phyloP scores from a whole-genome alignment of 2,888 invertebrate species.

The Parnassius glacialis region DNA sequence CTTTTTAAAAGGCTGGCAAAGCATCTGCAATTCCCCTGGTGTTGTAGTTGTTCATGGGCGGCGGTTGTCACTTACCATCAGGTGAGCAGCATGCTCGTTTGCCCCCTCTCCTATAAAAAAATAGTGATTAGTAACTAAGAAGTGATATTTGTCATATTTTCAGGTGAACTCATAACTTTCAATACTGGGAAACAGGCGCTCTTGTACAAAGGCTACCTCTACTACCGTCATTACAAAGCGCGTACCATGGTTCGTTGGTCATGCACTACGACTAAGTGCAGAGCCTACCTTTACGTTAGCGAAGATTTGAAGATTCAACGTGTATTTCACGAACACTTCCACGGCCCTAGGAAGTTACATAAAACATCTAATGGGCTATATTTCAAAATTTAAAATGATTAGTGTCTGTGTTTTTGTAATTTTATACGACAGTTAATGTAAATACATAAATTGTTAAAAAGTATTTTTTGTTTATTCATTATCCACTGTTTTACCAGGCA shows the following conservation, averaged over 20 bases:
- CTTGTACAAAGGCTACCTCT: conserved; percentile 36
- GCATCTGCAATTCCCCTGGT: no score
- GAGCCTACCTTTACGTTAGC: conserved; percentile 20
- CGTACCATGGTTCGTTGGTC: conserved; percentile 35
- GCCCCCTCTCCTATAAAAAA: no score
- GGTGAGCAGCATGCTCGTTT: no score
- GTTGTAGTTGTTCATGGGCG: no score
- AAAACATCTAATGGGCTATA: conserved; percentile 15
- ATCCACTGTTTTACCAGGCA: no score
- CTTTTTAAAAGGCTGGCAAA: no score
- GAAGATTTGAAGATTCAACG: conserved; percentile 10
- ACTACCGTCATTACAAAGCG: conserved; percentile 33
- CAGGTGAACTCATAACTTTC: conserved; percentile 25
- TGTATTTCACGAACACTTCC: conserved; percentile 21
- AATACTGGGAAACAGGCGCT: conserved; percentile 26
- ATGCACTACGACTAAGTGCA: conserved; percentile 39
- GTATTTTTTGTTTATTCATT: no score
- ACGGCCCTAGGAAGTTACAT: conserved; percentile 14
- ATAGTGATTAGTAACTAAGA: no score
- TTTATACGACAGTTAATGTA: not conserved
- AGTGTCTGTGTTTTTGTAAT: not conserved
- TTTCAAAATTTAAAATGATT: conserved; percentile 20
- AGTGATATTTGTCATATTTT: not conserved
- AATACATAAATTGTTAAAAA: not conserved
- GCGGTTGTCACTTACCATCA: no score